Base-by-base conservation (phyloP, 2,888 invertebrate genomes). In the Cyclophora punctaria region DNA sequence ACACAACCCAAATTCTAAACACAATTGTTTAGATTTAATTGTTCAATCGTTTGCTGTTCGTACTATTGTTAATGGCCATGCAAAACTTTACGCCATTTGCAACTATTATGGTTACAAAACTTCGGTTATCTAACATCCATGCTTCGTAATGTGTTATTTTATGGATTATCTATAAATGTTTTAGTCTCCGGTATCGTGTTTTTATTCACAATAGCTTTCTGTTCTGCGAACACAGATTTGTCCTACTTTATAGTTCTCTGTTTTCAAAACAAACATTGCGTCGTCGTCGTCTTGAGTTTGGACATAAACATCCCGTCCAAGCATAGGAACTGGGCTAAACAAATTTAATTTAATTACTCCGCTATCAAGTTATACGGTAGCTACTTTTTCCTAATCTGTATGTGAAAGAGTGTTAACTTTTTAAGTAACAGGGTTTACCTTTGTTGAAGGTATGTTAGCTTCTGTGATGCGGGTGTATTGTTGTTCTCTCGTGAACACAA, bases 181-280 rank as follows among this genome's bases (percentile, higher is more conserved):
- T 69, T 72, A 73, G 42, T 75, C 64, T 61, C 48, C 60, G 69
- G 62, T 20, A 56, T 58, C 60, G 64, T 73, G 67, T 72, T 77
- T 71, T 69, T 62, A 68, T 71, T 71, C 60, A 61, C 61, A 58
- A 58, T 53, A 64, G 69, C 62, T 66, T 66, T 57, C 65, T 51
- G 58, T 56, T 52, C 63, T 58, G 48, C 56, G 54, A 56, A 53
- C 60, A 60, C 63, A 65, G 69, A 71, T 77, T 72, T 75, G 77
- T 70, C 75, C 78, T 62, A 78, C 66, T 78, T 72, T 65, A 59
- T 58, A 63, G 64, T 66, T 55, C 64, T 59, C 61, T 77, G 74
- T 80, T 83, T 78, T 77, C 71, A 77, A 77, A 73, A 67, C 71
- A 80, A 81, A 80, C 78, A 80, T 78, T 74, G 73, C 72, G 63